Evolutionary conservation across 1,140 invertebrate genomes (phyloP), one percentile per base, ranked within the genome.

Genomic region (Subanguina moxae): DNA sequence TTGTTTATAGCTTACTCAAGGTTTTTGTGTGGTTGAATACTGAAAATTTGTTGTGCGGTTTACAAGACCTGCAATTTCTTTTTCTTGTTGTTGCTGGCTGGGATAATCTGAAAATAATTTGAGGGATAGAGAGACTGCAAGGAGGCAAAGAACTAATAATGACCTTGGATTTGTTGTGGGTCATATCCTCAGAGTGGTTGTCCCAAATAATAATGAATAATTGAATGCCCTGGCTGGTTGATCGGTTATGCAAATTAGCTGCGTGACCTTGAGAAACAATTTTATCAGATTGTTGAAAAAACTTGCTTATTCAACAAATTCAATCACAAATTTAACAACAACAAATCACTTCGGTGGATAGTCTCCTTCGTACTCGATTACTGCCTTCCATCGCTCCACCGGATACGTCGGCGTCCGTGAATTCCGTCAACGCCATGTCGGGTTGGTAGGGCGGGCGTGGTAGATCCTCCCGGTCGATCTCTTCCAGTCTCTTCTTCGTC

Each of bases 1-100:
- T 57, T 57, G 21, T 11, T 19, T 25, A 52, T 17, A 27, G 23
- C 13, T 62, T 42, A 17, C 28, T 23, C 21, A 64, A 30, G 42
- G 32, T 56, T 67, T n/a, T 63, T 73, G 38, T 17, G 25, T 32
- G 27, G 21, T 38, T 43, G 23, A n/a, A 38, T 59, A 11, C n/a
- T 61, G 32, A 23, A 27, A 63, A 57, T 38, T 21, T 61, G 65
- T 30, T 62, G 46, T 62, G 59, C 15, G 15, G 28, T 43, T 15
- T 27, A 67, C 66, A 56, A 58, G 57, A 58, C 27, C 27, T 32
- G 32, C 57, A 58, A 58, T 58, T 27, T 28, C 15, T 58, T 32
- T 58, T 70, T 30, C 27, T 21, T 30, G 32, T 28, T 27, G 62
- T 58, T 30, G 42, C 61, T n/a, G n/a, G 38, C 46, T 23, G 46